These are phyloP conservation scores for Actenoides hombroni DNA, from an alignment of 2,113 vertebrate genomes.

Conservation along the genomic window DNA sequence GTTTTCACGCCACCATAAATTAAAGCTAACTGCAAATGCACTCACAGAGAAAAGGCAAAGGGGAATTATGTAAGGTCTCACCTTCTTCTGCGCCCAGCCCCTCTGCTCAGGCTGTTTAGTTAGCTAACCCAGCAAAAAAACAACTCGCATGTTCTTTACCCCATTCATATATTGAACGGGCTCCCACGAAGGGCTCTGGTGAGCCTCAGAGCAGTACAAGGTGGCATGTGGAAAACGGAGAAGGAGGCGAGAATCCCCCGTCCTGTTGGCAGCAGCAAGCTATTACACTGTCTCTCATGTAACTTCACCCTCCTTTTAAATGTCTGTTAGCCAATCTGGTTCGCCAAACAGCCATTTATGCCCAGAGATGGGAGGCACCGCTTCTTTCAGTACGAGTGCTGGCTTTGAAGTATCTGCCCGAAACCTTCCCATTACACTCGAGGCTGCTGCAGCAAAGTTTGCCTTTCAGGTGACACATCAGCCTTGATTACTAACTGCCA, in stretches of 20 bases:
- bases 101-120: not conserved
- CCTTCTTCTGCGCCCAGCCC: not conserved
- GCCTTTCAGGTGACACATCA: not conserved
- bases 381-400: not conserved
- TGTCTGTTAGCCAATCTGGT: not conserved
- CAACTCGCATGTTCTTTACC: not conserved
- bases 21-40: not conserved
- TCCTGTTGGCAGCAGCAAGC: not conserved
- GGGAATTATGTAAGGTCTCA: not conserved
- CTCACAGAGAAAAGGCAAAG: not conserved
- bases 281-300: not conserved
- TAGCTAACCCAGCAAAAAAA: not conserved
- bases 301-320: not conserved
- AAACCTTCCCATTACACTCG: not conserved
- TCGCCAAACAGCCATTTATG: not conserved
- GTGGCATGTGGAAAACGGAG: not conserved
- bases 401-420: not conserved
- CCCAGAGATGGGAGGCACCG: not conserved
- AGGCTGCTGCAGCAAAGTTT: not conserved
- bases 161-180: not conserved
- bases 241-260: not conserved
- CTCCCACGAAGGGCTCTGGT: not conserved
- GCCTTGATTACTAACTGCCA: not conserved
- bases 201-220: not conserved
- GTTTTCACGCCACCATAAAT: fast-evolving